Evolutionary conservation across 2,888 invertebrate species (phyloP), one percentile per base, ranked within the genome.

Genomic region (Hydrotaea cyrtoneurina): DNA sequence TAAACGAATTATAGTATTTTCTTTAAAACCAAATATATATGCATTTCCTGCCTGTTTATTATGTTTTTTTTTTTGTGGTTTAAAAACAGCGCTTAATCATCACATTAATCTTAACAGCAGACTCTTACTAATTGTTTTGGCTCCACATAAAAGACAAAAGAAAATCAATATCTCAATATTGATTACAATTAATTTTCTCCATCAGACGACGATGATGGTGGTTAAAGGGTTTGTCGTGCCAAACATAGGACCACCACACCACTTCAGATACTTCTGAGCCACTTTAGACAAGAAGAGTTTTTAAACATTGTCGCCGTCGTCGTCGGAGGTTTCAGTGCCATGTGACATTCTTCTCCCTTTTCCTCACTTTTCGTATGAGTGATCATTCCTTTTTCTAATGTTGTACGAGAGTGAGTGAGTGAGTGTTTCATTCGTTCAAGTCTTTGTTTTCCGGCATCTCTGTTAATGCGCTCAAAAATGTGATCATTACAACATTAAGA

Each of bases 111-210:
- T 83, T 78, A 84, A 78, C 82, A 72, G 83, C 88, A 90, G 91
- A 90, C 91, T 88, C 87, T 87, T 89, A 89, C 78, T 85, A 85
- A 85, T 85, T 85, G 85, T 82, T 85, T 85, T 85, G 80, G 85
- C 82, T 80, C 7, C 21, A 62, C 57, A 66, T 66, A 23, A 72
- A 62, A 57, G 66, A 31, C 43, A 71, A 80, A 26, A 57, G 31
- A 59, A n/a, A 62, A 74, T 50, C 57, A 69, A 89, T 46, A 43
- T 69, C 82, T 91, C 78, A 72, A 81, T 91, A 91, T 91, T 82
- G 82, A 79, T 75, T 81, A 85, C 76, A 85, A 82, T 79, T 85
- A 82, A 76, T 79, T 91, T 31, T 76, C 82, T 76, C 77, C 74
- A 74, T 86, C 73, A 77, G 23, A 59, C 59, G 15, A 59, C 11